A percentile compares a stretch with the other conserved stretches of the same genome.
Conservation (phyloP, 2,888 invertebrate species). For the Augiades crinisus region DNA sequence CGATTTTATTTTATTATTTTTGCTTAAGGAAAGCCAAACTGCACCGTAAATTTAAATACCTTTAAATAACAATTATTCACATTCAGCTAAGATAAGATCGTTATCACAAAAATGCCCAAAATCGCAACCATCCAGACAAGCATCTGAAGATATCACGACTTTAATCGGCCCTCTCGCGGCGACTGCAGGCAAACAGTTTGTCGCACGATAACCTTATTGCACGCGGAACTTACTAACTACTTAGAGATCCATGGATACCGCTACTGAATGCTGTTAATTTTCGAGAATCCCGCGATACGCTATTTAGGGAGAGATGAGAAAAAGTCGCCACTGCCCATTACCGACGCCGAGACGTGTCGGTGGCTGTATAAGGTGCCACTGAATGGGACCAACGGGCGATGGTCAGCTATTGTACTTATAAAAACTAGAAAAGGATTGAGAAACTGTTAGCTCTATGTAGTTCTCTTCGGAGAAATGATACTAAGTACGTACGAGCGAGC, state of each 20-base stretch:
- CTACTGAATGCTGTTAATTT: slow-evolving; percentile 44
- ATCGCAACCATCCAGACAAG: too few relatives aligned
- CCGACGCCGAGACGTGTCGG: slow-evolving; percentile 4
- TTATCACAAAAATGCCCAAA: slow-evolving; percentile 10
- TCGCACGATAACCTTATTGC: slow-evolving; percentile 19
- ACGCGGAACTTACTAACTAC: slow-evolving; percentile 18
- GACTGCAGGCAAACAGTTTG: too few relatives aligned
- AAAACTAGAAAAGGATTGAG: slow-evolving; percentile 18
- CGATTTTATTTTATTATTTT: too few relatives aligned
- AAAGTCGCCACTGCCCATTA: slow-evolving; percentile 30
- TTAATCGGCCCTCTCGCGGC: too few relatives aligned
- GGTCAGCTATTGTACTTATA: slow-evolving; percentile 14
- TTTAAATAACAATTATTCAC: too few relatives aligned
- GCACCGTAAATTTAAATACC: too few relatives aligned
- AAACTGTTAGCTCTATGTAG: slow-evolving; percentile 16
- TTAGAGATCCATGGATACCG: slow-evolving; percentile 32
- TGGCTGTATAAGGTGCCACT: slow-evolving; percentile 33
- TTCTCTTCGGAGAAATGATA: slow-evolving; percentile 3
- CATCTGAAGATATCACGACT: too few relatives aligned
- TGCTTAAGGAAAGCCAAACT: too few relatives aligned
- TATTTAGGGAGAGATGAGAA: slow-evolving; percentile 38
- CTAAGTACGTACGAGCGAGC: neutral
- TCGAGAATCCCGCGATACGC: slow-evolving; percentile 39
- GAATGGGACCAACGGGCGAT: slow-evolving; percentile 34
- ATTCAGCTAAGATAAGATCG: slow-evolving; percentile 7